Evolutionary conservation across 2,888 invertebrate genomes (phyloP), one percentile per base, ranked within the genome.

Genomic region (Sinhomidia bicolor): DNA sequence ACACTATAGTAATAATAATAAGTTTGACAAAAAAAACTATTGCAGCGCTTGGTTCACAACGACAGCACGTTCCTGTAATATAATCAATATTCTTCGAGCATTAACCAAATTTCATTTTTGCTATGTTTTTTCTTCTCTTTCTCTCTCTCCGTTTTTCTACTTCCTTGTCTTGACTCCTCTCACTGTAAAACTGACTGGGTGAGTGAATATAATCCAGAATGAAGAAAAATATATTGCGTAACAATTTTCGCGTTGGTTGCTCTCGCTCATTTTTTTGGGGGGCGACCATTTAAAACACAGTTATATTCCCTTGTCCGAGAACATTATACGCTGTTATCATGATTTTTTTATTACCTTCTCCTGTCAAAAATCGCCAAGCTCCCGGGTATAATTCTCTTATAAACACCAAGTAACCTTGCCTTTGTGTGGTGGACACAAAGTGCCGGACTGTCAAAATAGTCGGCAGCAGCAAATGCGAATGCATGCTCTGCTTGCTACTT

Each of bases 301-400:
- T 17, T 7, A 4, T 60, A 7, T 1, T 23, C 3, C 3, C 23
- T 23, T 26, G 60, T 60, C 12, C 60, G 60, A 60, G 60, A 23
- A 60, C 60, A 60, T 60, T 60, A 17, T 26, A 54, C n/a, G 23
- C 60, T 60, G 26, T 60, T 60, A 60, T 60, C 60, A 60, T 60
- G 23, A 60, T 60, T 60, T 17, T 51, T 51, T 51, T 51, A 60
- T 60, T 60, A 60, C 23, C 2, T 20, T 60, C 20, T 60, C 60
- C 60, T 60, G 60, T 23, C 60, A 60, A 23, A 60, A 60, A 60
- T 60, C 60, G 14, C 60, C 1, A 20, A 60, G 60, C 60, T 60
- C 60, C 23, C 10, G 10, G 60, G 60, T 12, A 60, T 60, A 60
- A 23, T 60, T 60, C 23, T 60, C 12, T 12, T 23, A 5, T 14